Evolutionary conservation across 2,888 invertebrate species (phyloP), one percentile per base, ranked within the genome.

Genomic region (Apomyelois bistriatella): DNA sequence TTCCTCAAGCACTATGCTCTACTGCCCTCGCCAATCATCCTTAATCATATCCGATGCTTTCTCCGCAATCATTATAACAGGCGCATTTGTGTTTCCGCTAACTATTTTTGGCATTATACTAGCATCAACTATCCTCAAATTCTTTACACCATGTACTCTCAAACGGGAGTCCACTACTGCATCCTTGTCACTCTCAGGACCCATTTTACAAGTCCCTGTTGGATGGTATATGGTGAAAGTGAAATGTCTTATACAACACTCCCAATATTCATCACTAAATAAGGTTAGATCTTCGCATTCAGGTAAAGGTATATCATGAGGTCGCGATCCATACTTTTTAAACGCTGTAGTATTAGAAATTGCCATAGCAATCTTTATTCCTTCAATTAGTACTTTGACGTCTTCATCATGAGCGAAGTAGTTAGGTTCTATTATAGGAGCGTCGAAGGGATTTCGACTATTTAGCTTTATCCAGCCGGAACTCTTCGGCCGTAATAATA

Each of bases 61-160:
- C 68, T 95, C 95, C 0, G 92, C 95, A 37, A 95, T 94, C 95
- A 95, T 95, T 41, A 95, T 94, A 2, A 93, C 92, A 0, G 95
- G 94, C 0, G 95, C 95, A 75, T 95, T 95, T 1, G 95, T 95
- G 67, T 95, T 95, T 1, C 95, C 95, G 60, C 94, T 94, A 22
- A 92, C 93, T 48, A 95, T 94, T 0, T 93, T 93, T 0, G 95
- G 95, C 94, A 95, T 95, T 48, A 95, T 93, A 47, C 94, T 94
- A 0, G 32, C 32, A 10, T 32, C 32, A 9, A 32, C 10, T 7
- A 32, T 7, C 10, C 32, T 32, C 32, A 32, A 1, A 7, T 10
- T 32, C 10, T 3, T 1, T 6, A 32, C 10, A 10, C 10, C 10
- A 32, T 32, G 8, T 7, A 32, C 9, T 32, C 8, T 7, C 7